These are phyloP conservation scores for Graptemys geographica DNA, from an alignment of 2,797 vertebrate genomes.

Conservation along the genomic window DNA sequence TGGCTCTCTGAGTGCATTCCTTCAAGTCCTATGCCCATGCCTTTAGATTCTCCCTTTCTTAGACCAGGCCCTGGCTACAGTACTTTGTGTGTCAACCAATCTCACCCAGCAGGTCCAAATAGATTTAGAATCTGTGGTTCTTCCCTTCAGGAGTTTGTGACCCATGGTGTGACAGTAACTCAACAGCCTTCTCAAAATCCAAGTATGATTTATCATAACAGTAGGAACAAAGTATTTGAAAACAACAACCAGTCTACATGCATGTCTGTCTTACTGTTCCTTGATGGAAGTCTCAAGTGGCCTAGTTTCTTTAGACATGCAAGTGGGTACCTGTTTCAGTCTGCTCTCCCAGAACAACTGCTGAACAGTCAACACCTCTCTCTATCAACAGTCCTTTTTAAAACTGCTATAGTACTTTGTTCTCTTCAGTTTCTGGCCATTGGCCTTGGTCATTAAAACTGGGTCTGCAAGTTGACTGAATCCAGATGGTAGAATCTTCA, in stretches of 20 bases:
- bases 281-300: background rate
- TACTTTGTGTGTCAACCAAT: background rate
- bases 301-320: background rate
- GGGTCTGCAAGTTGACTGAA: background rate
- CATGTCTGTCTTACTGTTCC: background rate
- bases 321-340: background rate
- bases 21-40: background rate
- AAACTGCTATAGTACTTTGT: background rate
- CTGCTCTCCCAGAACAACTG: background rate
- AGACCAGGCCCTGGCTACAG: background rate
- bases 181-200: background rate
- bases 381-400: background rate
- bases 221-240: background rate
- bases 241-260: background rate
- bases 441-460: background rate
- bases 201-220: background rate
- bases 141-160: background rate
- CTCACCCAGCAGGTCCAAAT: background rate
- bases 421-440: background rate
- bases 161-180: background rate
- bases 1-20: background rate
- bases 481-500: background rate
- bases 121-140: background rate
- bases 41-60: background rate
- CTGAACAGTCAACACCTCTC: background rate